These are phyloP conservation scores for Xanthia icteritia DNA, from an alignment of 2,888 invertebrate genomes.

Conservation along the genomic window DNA sequence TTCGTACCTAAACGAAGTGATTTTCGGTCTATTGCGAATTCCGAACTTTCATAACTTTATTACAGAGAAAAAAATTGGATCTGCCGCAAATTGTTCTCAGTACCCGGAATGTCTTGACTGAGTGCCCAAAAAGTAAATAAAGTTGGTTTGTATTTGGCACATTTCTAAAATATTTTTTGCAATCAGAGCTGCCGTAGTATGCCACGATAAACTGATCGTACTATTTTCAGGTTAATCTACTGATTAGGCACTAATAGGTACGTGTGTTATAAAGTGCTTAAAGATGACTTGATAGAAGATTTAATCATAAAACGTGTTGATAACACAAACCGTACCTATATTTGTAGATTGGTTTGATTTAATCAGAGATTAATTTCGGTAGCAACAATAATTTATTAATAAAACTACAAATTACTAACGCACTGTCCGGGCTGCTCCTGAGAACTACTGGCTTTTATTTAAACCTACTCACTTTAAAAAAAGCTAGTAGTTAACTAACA, in stretches of 20 bases:
- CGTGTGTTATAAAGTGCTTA: neutral
- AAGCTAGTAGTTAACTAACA: too few relatives aligned
- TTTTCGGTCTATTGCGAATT: slow-evolving; percentile 5
- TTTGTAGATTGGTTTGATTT: slow-evolving; percentile 34
- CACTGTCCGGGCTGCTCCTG: too few relatives aligned
- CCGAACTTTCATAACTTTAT: slow-evolving; percentile 8
- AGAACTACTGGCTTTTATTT: too few relatives aligned
- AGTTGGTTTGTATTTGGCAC: neutral
- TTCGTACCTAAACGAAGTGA: too few relatives aligned
- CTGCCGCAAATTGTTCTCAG: neutral
- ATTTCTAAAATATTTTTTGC: slow-evolving; percentile 2
- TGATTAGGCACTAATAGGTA: slow-evolving; percentile 18
- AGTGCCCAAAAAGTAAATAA: neutral
- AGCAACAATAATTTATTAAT: slow-evolving; percentile 5
- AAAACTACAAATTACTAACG: neutral
- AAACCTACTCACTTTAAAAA: too few relatives aligned
- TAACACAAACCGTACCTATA: slow-evolving; percentile 10
- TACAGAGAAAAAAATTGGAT: neutral
- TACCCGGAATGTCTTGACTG: neutral
- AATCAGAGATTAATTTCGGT: slow-evolving; percentile 18
- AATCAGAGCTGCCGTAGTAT: slow-evolving; percentile 18
- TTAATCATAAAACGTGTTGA: slow-evolving; percentile 22
- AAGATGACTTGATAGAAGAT: slow-evolving; percentile 13
- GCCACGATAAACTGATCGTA: slow-evolving; percentile 1
- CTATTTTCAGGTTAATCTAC: slow-evolving; percentile 27